A percentile compares a stretch with the other conserved stretches of the same genome.
These are phyloP conservation scores for Temnothorax longispinosus DNA, from an alignment of 1,140 invertebrate genomes.

Conservation along the genomic window DNA sequence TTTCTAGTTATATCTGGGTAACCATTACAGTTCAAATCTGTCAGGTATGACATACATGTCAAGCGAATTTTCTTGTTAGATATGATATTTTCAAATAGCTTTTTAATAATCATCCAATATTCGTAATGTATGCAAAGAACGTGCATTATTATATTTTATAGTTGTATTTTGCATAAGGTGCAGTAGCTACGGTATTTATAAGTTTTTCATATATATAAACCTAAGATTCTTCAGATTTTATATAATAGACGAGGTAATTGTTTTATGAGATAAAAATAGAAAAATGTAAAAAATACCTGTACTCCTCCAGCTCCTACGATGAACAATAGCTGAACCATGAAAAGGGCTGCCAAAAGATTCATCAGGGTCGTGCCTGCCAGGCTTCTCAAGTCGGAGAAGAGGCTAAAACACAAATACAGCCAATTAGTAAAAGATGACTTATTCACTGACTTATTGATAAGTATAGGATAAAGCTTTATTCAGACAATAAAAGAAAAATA, in stretches of 20 bases:
- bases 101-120: background rate
- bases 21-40: background rate
- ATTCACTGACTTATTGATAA: background rate
- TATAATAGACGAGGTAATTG: background rate
- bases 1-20: background rate
- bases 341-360: constrained; percentile 89
- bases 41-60: background rate
- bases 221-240: background rate
- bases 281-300: constrained; percentile 84
- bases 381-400: constrained; percentile 89
- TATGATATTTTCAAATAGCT: background rate
- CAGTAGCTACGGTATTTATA: background rate
- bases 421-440: background rate
- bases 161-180: background rate
- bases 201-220: background rate
- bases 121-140: background rate
- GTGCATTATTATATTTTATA: background rate
- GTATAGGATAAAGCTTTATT: background rate
- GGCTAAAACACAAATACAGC: constrained; percentile 85
- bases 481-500: background rate
- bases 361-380: constrained; percentile 89
- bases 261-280: background rate
- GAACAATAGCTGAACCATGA: constrained; percentile 90
- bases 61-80: no score
- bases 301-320: constrained; percentile 90